Base-by-base conservation (phyloP, 2,113 vertebrate genomes). In the Paradisaea rubra region DNA sequence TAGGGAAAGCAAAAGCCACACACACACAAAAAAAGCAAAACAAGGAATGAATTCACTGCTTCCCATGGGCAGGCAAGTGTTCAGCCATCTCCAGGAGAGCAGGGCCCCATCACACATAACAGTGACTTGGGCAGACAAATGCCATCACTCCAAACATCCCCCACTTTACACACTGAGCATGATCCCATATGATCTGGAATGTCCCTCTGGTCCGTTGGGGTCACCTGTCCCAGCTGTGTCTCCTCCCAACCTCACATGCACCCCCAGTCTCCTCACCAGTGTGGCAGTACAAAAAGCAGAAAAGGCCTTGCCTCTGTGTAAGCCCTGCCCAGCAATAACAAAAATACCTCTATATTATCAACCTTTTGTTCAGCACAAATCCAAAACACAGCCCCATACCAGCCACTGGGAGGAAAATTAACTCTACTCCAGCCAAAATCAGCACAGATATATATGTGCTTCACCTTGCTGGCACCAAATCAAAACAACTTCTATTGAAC, bases 11-110 rank as follows among this genome's bases (percentile, higher is more conserved):
- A 71, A 54, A 79, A 80, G 24, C 14, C 11, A 22, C 8, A 13
- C 8, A 17, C 27, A 20, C 14, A 31, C 37, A 6, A 37, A 2
- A 2, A 61, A 24, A 7, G 41, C 0, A 0, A 21, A 54, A n/a
- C 8, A 35, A 35, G 11, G 21, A 64, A 35, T 42, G 15, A 49
- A 31, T 56, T 80, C 25, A 10, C 6, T 42, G 42, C 31, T 35
- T 49, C 42, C 49, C 50, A 10, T 18, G 13, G 49, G 16, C 30
- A 49, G 49, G n/a, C n/a, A 56, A 49, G 30, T 47, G 24, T 71
- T 71, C 30, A 54, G 49, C 47, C 15, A 12, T 41, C 15, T 11
- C 20, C 9, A 56, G 57, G 35, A 87, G n/a, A 56, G 49, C 56
- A 70, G 56, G 2, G 16, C 30, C 13, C 7, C 24, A 47, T 49